Conservation (phyloP, 2,888 invertebrate species). For the Eupelmus urozonus region DNA sequence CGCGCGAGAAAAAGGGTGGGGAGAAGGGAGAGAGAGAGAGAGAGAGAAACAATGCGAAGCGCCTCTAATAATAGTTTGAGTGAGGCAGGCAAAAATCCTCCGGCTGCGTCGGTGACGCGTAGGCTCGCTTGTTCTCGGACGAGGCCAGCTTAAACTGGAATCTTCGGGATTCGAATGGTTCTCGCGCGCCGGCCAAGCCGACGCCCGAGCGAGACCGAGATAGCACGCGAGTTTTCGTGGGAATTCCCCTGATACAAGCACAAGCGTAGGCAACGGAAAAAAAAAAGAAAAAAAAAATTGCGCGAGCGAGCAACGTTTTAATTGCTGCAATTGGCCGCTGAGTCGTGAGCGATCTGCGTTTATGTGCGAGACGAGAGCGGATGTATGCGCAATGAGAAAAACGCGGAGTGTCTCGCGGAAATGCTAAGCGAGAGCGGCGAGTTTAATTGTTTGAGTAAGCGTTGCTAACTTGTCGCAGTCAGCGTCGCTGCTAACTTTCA, state of each 20-base stretch:
- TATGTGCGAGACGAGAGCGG: not conserved
- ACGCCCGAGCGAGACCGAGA: not conserved
- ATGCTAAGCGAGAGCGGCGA: not conserved
- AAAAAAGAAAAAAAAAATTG: not conserved
- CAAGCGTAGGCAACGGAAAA: too few species aligned
- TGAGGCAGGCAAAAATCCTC: not conserved
- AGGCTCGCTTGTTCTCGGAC: not conserved
- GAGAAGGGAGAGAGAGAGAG: too few species aligned
- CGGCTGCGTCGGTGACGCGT: not conserved
- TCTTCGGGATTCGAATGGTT: constrained; percentile 34
- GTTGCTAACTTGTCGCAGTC: too few species aligned
- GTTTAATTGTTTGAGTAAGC: too few species aligned
- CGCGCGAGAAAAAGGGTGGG: too few species aligned
- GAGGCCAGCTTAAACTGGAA: constrained; percentile 42
- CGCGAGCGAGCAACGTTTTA: not conserved
- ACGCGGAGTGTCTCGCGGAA: not conserved
- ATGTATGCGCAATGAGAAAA: not conserved
- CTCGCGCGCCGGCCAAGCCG: constrained; percentile 1
- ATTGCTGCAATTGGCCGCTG: not conserved
- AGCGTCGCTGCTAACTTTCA: too few species aligned
- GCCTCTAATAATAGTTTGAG: not conserved
- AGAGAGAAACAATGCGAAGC: not conserved
- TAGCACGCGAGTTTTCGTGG: not conserved
- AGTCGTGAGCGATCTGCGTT: not conserved
- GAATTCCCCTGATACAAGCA: constrained; percentile 8